Conservation (phyloP, 2,113 vertebrate genomes). For the Sardina pilchardus region DNA sequence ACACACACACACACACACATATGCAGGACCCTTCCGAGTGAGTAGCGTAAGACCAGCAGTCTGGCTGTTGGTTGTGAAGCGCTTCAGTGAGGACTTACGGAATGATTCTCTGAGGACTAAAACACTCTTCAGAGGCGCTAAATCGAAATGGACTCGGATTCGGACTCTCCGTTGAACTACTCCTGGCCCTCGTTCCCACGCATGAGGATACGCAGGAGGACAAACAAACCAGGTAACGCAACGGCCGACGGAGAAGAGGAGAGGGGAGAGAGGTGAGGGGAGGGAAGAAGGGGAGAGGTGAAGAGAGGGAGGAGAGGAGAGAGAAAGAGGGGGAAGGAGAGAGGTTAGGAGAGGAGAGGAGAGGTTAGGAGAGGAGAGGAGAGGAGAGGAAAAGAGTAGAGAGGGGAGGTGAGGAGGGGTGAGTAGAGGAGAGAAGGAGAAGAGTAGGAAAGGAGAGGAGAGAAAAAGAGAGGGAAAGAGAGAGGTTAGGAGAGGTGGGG, state of each 20-base stretch:
- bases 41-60: background rate
- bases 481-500: background rate
- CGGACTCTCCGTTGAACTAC: conserved; percentile 98
- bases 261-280: background rate
- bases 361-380: background rate
- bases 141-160: conserved; percentile 91
- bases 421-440: background rate
- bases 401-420: too few species aligned
- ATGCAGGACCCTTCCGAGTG: background rate
- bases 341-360: background rate
- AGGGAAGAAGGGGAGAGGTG: background rate
- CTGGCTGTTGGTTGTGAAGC: background rate
- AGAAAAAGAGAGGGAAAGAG: background rate
- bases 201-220: conserved; percentile 90
- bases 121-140: background rate
- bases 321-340: background rate
- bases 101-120: background rate
- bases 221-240: conserved; percentile 85
- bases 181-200: conserved; percentile 98
- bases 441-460: background rate
- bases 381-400: background rate
- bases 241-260: background rate
- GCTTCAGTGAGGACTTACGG: too few species aligned
- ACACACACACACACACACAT: conserved; percentile 22
- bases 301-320: background rate